Base-by-base conservation (phyloP, 1,140 invertebrate genomes). In the Trachymyrmex cornetzi region DNA sequence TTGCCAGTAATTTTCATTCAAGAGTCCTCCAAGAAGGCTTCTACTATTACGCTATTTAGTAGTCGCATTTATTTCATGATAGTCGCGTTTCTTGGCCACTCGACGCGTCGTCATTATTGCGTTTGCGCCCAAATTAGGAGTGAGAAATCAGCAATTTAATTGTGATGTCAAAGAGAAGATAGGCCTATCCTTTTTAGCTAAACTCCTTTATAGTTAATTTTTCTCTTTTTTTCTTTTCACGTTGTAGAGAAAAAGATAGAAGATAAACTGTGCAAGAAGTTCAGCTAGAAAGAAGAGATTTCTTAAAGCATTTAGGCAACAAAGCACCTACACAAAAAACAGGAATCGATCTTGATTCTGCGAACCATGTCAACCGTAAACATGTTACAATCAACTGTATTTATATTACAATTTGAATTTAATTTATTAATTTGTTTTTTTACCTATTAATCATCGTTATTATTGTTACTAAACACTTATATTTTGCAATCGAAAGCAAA, bases 1-100 rank as follows among this genome's bases (percentile, higher is more conserved):
- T 30, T 48, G 69, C 55, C 30, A 55, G 48, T 50, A 81, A 22
- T 69, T 81, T 81, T 81, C 77, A 57, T 81, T 69, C 48, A 71
- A 81, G 38, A 38, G n/a, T 80, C n/a, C 77, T 69, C 24, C n/a
- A 38, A 57, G 22, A 55, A 71, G 44, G 27, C 12, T 38, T 14
- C 34, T 55, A 55, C 14, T 24, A 55, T 34, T 67, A 38, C 1
- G 64, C 63, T 71, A 57, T 71, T 81, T 30, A 71, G 16, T 22
- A 61, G 55, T 74, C 38, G 67, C 38, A 12, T 61, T 75, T 24
- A 84, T 84, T 75, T n/a, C n/a, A n/a, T n/a, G n/a, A n/a, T n/a
- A n/a, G n/a, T n/a, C n/a, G n/a, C 53, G 38, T 27, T 19, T 34
- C 22, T 61, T 48, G 55, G 48, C 66, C 9, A 30, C 55, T 59